A percentile compares a stretch with the other conserved stretches of the same genome.
These are phyloP conservation scores for Thamnaconus septentrionalis DNA, from an alignment of 2,113 vertebrate species.

Conservation along the genomic window DNA sequence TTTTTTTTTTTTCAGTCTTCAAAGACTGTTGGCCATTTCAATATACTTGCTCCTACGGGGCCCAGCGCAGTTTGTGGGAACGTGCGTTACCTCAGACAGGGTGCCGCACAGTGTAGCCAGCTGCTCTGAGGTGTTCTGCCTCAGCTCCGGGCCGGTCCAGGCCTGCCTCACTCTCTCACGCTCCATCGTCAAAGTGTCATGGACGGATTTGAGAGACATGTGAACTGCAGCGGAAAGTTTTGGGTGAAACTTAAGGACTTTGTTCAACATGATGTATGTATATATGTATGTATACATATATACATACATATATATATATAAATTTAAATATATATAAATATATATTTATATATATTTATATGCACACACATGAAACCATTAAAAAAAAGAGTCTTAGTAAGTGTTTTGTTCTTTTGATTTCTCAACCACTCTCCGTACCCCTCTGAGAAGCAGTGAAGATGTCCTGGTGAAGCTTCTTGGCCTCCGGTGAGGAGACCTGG, in stretches of 20 bases:
- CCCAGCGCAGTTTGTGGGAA: neutral
- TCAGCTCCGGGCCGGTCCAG: constrained; percentile 71
- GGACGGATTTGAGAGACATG: constrained; percentile 65
- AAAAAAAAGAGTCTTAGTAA: no score
- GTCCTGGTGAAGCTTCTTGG: constrained; percentile 85
- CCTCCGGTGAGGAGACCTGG: constrained; percentile 80
- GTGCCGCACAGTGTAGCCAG: constrained; percentile 74
- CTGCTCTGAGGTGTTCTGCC: constrained; percentile 69
- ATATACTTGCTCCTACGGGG: neutral
- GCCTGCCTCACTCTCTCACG: constrained; percentile 73
- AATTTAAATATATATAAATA: no score
- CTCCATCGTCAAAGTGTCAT: constrained; percentile 72
- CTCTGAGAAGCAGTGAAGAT: constrained; percentile 84
- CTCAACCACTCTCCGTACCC: constrained; percentile 61
- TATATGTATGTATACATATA: no score
- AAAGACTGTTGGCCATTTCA: neutral
- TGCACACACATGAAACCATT: no score
- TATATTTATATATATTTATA: no score
- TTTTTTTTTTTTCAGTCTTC: no score
- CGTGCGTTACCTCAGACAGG: constrained; percentile 68
- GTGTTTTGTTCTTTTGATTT: no score
- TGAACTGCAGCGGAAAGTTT: constrained; percentile 65
- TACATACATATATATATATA: no score
- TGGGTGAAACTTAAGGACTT: neutral
- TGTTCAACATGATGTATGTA: no score